A percentile compares a stretch with the other conserved stretches of the same genome.
Conservation (phyloP, 2,888 invertebrate genomes). For the Microchrysa polita region DNA sequence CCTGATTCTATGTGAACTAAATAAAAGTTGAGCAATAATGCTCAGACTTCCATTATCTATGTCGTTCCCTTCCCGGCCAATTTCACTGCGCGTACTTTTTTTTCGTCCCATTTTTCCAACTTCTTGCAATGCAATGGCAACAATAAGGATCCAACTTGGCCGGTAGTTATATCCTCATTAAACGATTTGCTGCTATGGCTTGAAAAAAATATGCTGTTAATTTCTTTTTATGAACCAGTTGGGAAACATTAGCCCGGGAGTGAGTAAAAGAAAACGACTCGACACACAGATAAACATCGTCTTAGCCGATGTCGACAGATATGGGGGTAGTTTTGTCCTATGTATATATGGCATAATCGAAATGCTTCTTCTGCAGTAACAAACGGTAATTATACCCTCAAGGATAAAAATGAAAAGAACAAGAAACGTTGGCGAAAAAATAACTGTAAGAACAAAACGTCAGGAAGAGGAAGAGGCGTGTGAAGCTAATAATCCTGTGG, state of each 20-base stretch:
- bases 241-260: conserved; percentile 61
- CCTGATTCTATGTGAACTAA: conserved; percentile 29
- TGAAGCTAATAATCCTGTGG: conserved; percentile 5
- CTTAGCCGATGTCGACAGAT: conserved; percentile 44
- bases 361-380: conserved; percentile 40
- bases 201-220: conserved; percentile 61
- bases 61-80: conserved; percentile 31
- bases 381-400: conserved; percentile 49
- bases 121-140: neutral
- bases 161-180: conserved; percentile 63
- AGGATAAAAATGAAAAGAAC: conserved; percentile 44
- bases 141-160: conserved; percentile 37
- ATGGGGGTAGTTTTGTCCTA: conserved; percentile 19
- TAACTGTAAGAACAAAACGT: neutral
- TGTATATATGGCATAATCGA: conserved; percentile 9
- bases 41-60: conserved; percentile 53
- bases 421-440: neutral
- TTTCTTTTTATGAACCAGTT: conserved; percentile 66
- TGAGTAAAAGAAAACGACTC: conserved; percentile 51
- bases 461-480: neutral
- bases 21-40: conserved; percentile 53
- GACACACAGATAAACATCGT: conserved; percentile 51
- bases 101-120: conserved; percentile 25
- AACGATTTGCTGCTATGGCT: conserved; percentile 60
- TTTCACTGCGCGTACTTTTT: conserved; percentile 29